Base-by-base conservation (phyloP, 2,888 invertebrate genomes). In the Meloe dianella region DNA sequence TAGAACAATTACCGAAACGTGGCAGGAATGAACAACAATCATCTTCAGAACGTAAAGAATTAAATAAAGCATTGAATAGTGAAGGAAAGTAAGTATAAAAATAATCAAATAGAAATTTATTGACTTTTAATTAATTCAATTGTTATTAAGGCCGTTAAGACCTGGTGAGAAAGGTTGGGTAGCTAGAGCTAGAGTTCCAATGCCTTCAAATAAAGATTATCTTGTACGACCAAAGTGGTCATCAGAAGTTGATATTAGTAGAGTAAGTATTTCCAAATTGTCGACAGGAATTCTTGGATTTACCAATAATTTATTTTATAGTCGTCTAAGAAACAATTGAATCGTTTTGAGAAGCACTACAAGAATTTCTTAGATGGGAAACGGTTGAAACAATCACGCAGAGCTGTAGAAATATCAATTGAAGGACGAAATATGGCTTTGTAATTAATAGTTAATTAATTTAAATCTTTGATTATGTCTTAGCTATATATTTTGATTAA, bases 91-190 rank as follows among this genome's bases (percentile, higher is more conserved):
- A 83, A 79, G 83, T 78, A 38, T 6, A 17, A n/a, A n/a, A n/a
- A n/a, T n/a, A n/a, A n/a, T n/a, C n/a, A n/a, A 41, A 8, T 1
- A 14, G 12, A 14, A 63, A 47, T 30, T 58, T 35, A 32, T 24
- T 60, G 41, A 32, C 10, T 59, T 59, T 38, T 56, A 30, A 41
- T 14, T 20, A 27, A 24, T 62, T 51, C 29, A 51, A 41, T 59
- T 27, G 56, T 63, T 41, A 38, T 32, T 58, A 20, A 20, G 24
- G 81, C 86, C 90, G 61, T 84, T 95, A 67, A 88, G 96, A 65
- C 98, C 98, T 0, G 98, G 98, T 67, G 97, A 97, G 81, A 92
- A 93, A 73, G 98, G 98, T 51, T 98, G 96, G 96, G 91, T 97
- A 71, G 91, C 92, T 35, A 87, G 98, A 80, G 98, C 98, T 14